Base-by-base conservation (phyloP, 2,113 vertebrate species). In the Pterocles burchelli region DNA sequence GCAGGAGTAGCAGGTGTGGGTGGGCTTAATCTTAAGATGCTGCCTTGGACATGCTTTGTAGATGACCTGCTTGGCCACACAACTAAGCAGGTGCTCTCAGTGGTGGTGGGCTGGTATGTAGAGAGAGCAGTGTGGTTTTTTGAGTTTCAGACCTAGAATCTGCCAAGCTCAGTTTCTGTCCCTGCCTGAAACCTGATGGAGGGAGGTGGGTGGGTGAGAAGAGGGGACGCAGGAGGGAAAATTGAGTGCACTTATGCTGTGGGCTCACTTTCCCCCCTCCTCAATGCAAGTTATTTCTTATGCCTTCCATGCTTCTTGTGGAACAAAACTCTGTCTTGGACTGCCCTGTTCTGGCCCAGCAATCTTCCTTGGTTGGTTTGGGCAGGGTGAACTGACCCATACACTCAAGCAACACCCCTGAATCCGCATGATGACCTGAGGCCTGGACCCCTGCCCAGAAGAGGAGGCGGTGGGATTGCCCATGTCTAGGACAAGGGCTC, bases 401-500 rank as follows among this genome's bases (percentile, higher is more conserved):
- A 8, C 14, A 25, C 17, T 73, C 9, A 1, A 58, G 28, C 58
- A 80, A 4, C 34, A 36, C 26, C 43, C 28, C 19, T 48, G 46
- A 49, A 57, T 22, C 58, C 7, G 1, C 2, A 0, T 1, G 29
- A 8, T 34, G 49, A 33, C 33, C n/a, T 24, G 49, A 51, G 62
- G 48, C 31, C 7, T 10, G 43, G 74, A 79, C 46, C 45, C 24
- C 66, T 58, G 38, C 0, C 0, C 5, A 7, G 49, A 21, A 4
- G 13, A 6, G n/a, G 58, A 46, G 54, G 18, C 0, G 2, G 9
- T 18, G 29, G 38, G 33, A 19, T 41, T 51, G 46, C 26, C 55
- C 5, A 0, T 0, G 0, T 28, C 38, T 29, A 43, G 70, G 61
- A 28, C 19, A 19, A 36, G 70, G 38, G 17, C 57, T 78, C 48